Evolutionary conservation across 2,113 vertebrate genomes (phyloP), one percentile per base, ranked within the genome.

Genomic region (Morone saxatilis): DNA sequence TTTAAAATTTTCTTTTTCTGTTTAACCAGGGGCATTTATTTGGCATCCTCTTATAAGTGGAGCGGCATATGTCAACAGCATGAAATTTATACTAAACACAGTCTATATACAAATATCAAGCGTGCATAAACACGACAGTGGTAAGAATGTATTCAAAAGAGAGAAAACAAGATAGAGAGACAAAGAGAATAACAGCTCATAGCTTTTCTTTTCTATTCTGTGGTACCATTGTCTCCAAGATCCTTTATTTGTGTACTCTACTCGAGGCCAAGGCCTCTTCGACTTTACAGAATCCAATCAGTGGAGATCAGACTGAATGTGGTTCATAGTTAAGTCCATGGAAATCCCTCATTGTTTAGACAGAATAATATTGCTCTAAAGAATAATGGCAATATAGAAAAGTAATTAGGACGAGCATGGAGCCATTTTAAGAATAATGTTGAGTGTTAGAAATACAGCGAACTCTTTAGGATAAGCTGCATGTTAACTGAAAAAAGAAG

Each of bases 251-350:
- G 67, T 87, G 65, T 67, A n/a, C 60, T 16, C 45, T 66, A 57
- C 76, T 70, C 13, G 13, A 83, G 53, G 57, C 71, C 66, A 78
- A 81, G 76, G 56, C 70, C 61, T 59, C 56, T 81, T 51, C 20
- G 22, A 67, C 62, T 74, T 77, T 48, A 57, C 43, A 69, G 60
- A 88, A 84, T 87, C 56, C 59, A 81, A 67, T 88, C 59, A 81
- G 38, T 22, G 62, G 57, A 40, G 22, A 71, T 88, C 54, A 68
- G 17, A n/a, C 7, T 79, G 71, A 79, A 84, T 68, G 31, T 56
- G 54, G 41, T 80, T 71, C 61, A 80, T 36, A 75, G 59, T 78
- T 50, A 62, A 81, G 47, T 74, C 25, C 51, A 67, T 85, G 66
- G 76, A 71, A 86, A 76, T 68, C 57, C 17, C 12, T 56, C 14